Evolutionary conservation across 2,797 vertebrate species (phyloP).

Genomic region (Geotrypetes seraphini): DNA sequence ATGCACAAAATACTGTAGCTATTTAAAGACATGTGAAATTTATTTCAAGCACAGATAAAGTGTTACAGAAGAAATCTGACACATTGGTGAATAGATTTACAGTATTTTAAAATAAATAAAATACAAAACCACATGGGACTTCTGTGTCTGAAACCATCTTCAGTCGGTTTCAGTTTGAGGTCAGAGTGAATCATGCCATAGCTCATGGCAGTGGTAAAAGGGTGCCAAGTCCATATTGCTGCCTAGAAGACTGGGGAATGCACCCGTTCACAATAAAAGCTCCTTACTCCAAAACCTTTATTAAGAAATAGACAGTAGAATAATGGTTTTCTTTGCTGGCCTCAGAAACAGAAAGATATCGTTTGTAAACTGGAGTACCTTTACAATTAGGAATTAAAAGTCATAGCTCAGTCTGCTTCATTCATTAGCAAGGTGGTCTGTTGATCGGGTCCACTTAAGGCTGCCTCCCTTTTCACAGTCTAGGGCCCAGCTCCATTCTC

Average conservation of each 20-base stretch:
- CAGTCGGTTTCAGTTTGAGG: slow-evolving; percentile 35
- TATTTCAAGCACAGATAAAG: slow-evolving; percentile 42
- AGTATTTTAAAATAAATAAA: slow-evolving; percentile 39
- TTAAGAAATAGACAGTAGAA: slow-evolving; percentile 33
- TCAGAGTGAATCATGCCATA: slow-evolving; percentile 30
- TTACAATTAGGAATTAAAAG: no score
- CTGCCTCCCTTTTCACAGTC: no score
- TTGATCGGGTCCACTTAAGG: no score
- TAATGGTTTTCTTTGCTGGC: slow-evolving; percentile 40
- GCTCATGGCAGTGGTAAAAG: slow-evolving; percentile 21
- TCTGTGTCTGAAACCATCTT: slow-evolving; percentile 19
- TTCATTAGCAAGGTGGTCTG: no score
- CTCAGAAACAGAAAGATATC: no score
- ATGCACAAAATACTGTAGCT: no score
- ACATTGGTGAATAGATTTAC: slow-evolving; percentile 35
- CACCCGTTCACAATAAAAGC: slow-evolving; percentile 31
- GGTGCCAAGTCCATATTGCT: slow-evolving; percentile 10
- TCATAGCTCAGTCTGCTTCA: no score
- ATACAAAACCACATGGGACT: slow-evolving; percentile 25
- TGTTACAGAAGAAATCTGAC: slow-evolving; percentile 33
- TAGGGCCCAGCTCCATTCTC: no score
- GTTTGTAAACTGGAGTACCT: no score
- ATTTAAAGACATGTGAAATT: slow-evolving; percentile 41
- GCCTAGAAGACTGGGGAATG: no score
- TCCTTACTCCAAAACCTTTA: slow-evolving; percentile 42